Evolutionary conservation across 1,140 invertebrate genomes (phyloP).

Genomic region (Zelostemma sp.): DNA sequence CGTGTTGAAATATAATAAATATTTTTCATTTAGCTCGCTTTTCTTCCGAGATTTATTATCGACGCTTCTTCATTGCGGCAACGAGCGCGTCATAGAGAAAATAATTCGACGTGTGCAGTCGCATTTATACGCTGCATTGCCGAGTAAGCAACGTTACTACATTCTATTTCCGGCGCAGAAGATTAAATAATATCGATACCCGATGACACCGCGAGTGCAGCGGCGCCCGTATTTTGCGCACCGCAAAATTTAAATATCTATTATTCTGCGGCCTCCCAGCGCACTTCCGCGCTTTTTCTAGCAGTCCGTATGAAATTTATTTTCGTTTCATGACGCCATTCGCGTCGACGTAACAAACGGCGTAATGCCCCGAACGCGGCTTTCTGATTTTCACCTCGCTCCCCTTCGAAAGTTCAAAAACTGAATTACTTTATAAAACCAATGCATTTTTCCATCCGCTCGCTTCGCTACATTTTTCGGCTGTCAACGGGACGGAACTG

Average conservation of each 20-base stretch:
- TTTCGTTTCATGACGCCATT: constrained; percentile 44
- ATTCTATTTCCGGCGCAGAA: constrained; percentile 52
- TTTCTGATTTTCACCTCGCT: constrained; percentile 37
- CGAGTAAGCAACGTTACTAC: constrained; percentile 30
- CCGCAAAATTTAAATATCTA: constrained; percentile 66
- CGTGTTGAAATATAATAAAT: too few species aligned
- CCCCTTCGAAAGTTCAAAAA: constrained; percentile 25
- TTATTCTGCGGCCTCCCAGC: constrained; percentile 49
- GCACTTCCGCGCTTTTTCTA: constrained; percentile 47
- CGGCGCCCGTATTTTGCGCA: constrained; percentile 49
- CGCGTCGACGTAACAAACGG: constrained; percentile 35
- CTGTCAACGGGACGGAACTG: too few species aligned
- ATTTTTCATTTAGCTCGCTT: too few species aligned
- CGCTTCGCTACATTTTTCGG: too few species aligned
- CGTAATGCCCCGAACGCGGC: constrained; percentile 24
- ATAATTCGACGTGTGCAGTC: constrained; percentile 41
- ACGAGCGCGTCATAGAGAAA: constrained; percentile 27
- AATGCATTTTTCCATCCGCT: constrained; percentile 11
- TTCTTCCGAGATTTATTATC: not conserved
- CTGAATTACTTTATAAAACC: constrained; percentile 15
- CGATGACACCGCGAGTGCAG: constrained; percentile 46
- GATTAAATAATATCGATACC: constrained; percentile 60
- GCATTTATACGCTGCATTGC: constrained; percentile 42
- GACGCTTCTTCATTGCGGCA: not conserved
- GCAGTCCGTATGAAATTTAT: constrained; percentile 46